Conservation (phyloP, 1,140 invertebrate genomes). For the Drusus annulatus region DNA sequence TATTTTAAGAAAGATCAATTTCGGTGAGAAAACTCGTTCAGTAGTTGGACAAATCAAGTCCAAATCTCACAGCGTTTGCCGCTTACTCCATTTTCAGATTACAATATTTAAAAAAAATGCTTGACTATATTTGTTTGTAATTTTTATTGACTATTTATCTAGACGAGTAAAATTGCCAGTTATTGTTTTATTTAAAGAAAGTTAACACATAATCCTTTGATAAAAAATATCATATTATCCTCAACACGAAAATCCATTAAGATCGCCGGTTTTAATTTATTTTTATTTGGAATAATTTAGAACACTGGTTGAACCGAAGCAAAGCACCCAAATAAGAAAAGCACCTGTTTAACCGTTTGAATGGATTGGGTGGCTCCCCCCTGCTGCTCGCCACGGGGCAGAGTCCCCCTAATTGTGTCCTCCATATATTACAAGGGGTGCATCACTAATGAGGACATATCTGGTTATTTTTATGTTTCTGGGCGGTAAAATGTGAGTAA, state of each 20-base stretch:
- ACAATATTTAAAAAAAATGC: too few relatives aligned
- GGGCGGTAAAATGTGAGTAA: too few relatives aligned
- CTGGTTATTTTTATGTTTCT: background rate
- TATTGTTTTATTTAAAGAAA: too few relatives aligned
- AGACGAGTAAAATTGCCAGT: too few relatives aligned
- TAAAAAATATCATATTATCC: background rate
- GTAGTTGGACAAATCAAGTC: too few relatives aligned
- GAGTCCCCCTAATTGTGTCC: constrained; percentile 55
- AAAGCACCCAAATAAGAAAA: background rate
- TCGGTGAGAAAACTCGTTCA: too few relatives aligned
- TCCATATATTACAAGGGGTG: constrained; percentile 50
- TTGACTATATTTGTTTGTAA: too few relatives aligned
- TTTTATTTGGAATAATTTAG: background rate
- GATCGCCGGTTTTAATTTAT: background rate
- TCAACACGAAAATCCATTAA: constrained; percentile 16
- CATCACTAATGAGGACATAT: constrained; percentile 22
- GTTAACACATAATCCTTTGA: too few relatives aligned
- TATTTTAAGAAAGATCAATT: too few relatives aligned
- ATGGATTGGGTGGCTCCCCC: constrained; percentile 33
- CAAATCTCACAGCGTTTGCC: too few relatives aligned
- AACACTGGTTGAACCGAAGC: background rate
- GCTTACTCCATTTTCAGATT: too few relatives aligned
- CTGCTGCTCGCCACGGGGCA: constrained; percentile 41
- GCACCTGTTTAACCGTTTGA: constrained; percentile 31
- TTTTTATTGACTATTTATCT: too few relatives aligned